These are phyloP conservation scores for Phymatocera aterrima DNA, from an alignment of 2,888 invertebrate species.

Conservation along the genomic window DNA sequence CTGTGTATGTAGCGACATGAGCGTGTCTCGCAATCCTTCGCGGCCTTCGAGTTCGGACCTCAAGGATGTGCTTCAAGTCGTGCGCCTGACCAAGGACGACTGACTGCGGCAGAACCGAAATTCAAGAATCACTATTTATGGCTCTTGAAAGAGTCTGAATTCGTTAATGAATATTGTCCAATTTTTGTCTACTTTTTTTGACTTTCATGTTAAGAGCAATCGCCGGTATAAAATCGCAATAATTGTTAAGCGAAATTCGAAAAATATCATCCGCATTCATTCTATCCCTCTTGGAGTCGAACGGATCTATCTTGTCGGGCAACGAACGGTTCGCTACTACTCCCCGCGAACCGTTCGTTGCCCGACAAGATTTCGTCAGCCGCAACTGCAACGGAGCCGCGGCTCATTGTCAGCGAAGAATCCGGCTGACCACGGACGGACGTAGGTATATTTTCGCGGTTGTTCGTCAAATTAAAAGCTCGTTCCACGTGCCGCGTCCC, in stretches of 20 bases:
- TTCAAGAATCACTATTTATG: constrained; percentile 22
- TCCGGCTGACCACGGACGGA: background rate
- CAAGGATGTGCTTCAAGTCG: constrained; percentile 33
- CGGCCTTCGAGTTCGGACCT: constrained; percentile 28
- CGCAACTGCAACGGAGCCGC: background rate
- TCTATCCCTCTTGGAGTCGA: no score
- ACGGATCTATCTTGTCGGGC: background rate
- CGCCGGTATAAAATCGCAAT: no score
- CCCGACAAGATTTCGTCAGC: no score
- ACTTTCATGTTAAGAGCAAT: no score
- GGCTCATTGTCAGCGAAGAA: background rate
- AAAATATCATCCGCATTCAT: no score
- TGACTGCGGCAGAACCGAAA: constrained; percentile 34
- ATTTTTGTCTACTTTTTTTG: no score
- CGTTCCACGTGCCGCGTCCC: no score
- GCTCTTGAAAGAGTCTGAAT: no score
- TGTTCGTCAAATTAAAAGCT: background rate
- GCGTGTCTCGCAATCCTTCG: constrained; percentile 27
- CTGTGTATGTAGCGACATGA: background rate
- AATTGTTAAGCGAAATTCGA: no score
- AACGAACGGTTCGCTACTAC: background rate
- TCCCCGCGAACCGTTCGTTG: background rate
- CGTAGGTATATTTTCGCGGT: background rate
- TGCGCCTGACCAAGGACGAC: constrained; percentile 34
- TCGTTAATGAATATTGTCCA: no score